Base-by-base conservation (phyloP, 1,140 invertebrate genomes). In the Drosophila subobscura region DNA sequence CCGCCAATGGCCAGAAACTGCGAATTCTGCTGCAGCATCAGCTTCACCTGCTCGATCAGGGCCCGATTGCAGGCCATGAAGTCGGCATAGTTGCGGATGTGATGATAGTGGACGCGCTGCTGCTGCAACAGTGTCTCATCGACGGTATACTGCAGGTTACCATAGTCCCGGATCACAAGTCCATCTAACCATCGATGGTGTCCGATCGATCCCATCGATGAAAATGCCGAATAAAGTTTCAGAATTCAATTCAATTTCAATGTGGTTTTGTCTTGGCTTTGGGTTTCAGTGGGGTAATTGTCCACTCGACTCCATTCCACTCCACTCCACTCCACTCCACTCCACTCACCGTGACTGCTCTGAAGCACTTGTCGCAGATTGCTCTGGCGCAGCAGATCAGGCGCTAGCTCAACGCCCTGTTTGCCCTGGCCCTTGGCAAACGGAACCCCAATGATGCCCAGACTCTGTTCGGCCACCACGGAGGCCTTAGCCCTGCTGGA, bases 1-100 rank as follows among this genome's bases (percentile, higher is more conserved):
- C 98, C 98, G 12, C 96, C 96, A 33, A 97, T 90, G 1, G 95
- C 95, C 16, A 97, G 90, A 52, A 94, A 95, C 53, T 94, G 92
- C 63, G 95, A 91, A 42, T 92, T 93, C 47, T 96, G 94, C 49
- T 85, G 91, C 2, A 97, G 89, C 16, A 96, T 92, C 71, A 94
- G 77, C 54, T 94, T 92, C 14, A 96, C 94, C 63, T 92, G 91
- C 68, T 93, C 80, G 5, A 95, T 95, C 41, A 96, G 81, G 50
- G 93, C 92, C 81, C 93, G 92, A 94, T 95, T 63, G 95, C 93
- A 68, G 94, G 92, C 41, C 92, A 92, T 61, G 94, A 93, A 83
- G 93, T 92, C 46, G 89, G 88, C 95, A 95, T 96, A 88, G 95
- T 96, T 84, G 93, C 93, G 51, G 94, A 92, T 53, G 79, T 80